Base-by-base conservation (phyloP, 2,113 vertebrate species). In the Cavia aperea region DNA sequence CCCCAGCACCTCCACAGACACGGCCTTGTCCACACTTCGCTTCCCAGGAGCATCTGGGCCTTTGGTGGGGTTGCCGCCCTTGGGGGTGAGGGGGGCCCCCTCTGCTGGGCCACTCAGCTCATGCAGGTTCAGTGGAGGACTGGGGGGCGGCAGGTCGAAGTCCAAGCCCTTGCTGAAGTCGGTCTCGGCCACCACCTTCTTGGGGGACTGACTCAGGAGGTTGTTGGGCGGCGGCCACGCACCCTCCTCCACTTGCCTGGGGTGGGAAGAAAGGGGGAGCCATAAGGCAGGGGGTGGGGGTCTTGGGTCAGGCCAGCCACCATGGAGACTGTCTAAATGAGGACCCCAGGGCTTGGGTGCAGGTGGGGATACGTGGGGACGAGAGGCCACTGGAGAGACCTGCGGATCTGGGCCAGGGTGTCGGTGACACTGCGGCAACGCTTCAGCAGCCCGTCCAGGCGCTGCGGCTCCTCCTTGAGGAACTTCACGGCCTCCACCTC, bases 401-500 rank as follows among this genome's bases (percentile, higher is more conserved):
- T 98, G 93, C 98, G 98, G 95, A 98, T 96, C 95, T 98, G 98
- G 46, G 98, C 96, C 16, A 98, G 95, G 0, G 96, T 97, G 96
- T 99, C 99, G 0, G 98, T 99, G 97, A 99, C 98, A 4, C 92
- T 98, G 93, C 98, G 99, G 98, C 99, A 99, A 97, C 99, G 99
- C 96, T 99, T 99, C 60, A 99, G 98, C 33, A 99, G 97, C 39
- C 99, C 98, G 0, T 99, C 99, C 4, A 99, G 98, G 88, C 99
- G 98, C 97, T 99, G 99, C 0, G 99, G 99, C 97, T 99, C 99
- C 96, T 99, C 99, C 97, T 99, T 99, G 94, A 99, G 98, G 98
- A 99, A 99, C 93, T 99, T 99, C 65, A 99, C 99, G 0, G 99
- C 99, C 95, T 99, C 99, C 95, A 99, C 99, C 97, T 99, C 99